Base-by-base conservation (phyloP, 1,140 invertebrate species). In the Cherax quadricarinatus region DNA sequence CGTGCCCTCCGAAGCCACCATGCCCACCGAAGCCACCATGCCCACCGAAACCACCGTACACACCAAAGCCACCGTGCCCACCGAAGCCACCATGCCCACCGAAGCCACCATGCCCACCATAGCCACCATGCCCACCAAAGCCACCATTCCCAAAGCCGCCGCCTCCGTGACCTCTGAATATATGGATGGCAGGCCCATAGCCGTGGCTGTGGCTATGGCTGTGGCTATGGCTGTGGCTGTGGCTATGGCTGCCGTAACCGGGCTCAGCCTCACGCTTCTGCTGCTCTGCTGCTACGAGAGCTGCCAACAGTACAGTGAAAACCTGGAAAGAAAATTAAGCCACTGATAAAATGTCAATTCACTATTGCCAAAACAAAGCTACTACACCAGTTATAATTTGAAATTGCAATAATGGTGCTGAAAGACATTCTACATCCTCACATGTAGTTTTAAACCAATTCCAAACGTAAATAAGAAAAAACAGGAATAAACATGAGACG, bases 271-370 rank as follows among this genome's bases (percentile, higher is more conserved):
- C 82, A 10, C 82, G 82, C 57, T 84, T 84, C 53, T 84, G 82
- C 57, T 62, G 82, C 82, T 84, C 82, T 84, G 82, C 82, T 62
- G 82, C 82, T 48, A 48, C 53, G 21, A 62, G 21, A 53, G 82
- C 82, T 12, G 82, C 82, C 82, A 84, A 84, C 82, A 84, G 82
- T 30, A 84, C 82, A 62, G 30, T 51, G 57, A 84, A 16, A 16
- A 66, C 62, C 62, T 66, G 62, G 3, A 18, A 21, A 14, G 9
- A 57, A 57, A 9, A 57, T 10, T 57, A 57, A 41, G 2, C 2
- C 30, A 41, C 30, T 41, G 30, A 1, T 2, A 41, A 41, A 41
- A 41, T 41, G 30, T 41, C 30, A 41, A 41, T 41, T 41, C 30
- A 41, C 30, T 41, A 2, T 41, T 41, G 30, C 30, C 30, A 41